Evolutionary conservation across 2,797 vertebrate species (phyloP).

Genomic region (Thalassophryne amazonica): DNA sequence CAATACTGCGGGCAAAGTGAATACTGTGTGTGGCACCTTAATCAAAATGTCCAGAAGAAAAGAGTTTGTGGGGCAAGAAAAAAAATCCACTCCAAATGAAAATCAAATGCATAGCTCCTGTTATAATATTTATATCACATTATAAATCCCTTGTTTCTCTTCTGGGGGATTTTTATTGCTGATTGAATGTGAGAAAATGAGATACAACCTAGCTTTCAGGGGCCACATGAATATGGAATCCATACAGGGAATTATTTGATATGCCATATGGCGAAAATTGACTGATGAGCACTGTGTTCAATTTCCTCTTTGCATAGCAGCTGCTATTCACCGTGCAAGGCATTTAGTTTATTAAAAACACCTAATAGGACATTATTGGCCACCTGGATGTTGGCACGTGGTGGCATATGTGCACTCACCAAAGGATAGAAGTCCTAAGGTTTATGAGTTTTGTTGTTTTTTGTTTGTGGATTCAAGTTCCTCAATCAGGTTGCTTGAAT

Average conservation of each 20-base stretch:
- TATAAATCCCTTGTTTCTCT: constrained; percentile 45
- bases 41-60: constrained; percentile 38
- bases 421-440: constrained; percentile 2
- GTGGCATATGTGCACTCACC: constrained; percentile 18
- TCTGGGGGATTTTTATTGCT: constrained; percentile 34
- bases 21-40: constrained; percentile 19
- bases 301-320: constrained; percentile 64
- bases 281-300: constrained; percentile 64
- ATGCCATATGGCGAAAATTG: constrained; percentile 53
- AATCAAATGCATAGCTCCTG: constrained; percentile 21
- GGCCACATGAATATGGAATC: constrained; percentile 45
- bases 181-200: constrained; percentile 57
- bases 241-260: constrained; percentile 65
- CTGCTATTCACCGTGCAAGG: constrained; percentile 63
- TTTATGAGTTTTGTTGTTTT: neutral
- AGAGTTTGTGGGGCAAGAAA: constrained; percentile 4
- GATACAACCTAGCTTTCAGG: constrained; percentile 34
- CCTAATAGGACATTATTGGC: constrained; percentile 69
- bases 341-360: constrained; percentile 62
- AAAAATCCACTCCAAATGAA: constrained; percentile 18
- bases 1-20: constrained; percentile 1
- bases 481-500: neutral
- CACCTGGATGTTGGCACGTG: constrained; percentile 48
- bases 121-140: constrained; percentile 45
- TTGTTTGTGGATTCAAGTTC: neutral